Percentiles rank a stretch among this genome's conserved stretches.
These are phyloP conservation scores for Aspiorhynchus laticeps DNA, from an alignment of 2,113 vertebrate species.

Conservation along the genomic window DNA sequence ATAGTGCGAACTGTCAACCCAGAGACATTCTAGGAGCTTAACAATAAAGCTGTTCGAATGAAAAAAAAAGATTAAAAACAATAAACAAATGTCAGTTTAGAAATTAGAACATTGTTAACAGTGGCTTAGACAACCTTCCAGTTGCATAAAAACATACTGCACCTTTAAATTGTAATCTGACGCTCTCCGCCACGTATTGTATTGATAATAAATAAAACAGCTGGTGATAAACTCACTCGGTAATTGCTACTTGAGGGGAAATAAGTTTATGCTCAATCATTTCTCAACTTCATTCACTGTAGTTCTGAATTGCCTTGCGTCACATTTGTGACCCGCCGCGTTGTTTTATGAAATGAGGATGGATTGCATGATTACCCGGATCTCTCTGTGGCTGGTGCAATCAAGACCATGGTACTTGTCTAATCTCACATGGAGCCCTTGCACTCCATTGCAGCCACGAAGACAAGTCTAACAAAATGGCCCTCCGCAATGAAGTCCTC, in stretches of 20 bases:
- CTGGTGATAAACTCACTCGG: background rate
- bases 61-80: slow-evolving; percentile 3
- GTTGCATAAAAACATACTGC: background rate
- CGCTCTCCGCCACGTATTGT: background rate
- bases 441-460: background rate
- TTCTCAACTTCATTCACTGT: slow-evolving; percentile 11
- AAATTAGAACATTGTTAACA: background rate
- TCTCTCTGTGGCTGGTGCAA: slow-evolving; percentile 48
- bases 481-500: slow-evolving; percentile 41
- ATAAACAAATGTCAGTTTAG: background rate
- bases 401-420: slow-evolving; percentile 43
- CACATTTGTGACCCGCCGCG: slow-evolving; percentile 16
- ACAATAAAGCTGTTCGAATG: background rate
- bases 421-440: slow-evolving; percentile 44
- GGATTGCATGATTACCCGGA: slow-evolving; percentile 45
- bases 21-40: background rate
- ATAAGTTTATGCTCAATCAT: slow-evolving; percentile 31
- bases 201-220: slow-evolving; percentile 36
- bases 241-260: slow-evolving; percentile 1
- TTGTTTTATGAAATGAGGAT: slow-evolving; percentile 39
- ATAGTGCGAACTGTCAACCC: background rate
- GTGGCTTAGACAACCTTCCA: background rate
- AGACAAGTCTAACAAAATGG: slow-evolving; percentile 43
- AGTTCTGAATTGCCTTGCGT: slow-evolving; percentile 20
- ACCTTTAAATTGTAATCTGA: background rate